Conservation (phyloP, 2,797 vertebrate species). For the Ispidina picta region DNA sequence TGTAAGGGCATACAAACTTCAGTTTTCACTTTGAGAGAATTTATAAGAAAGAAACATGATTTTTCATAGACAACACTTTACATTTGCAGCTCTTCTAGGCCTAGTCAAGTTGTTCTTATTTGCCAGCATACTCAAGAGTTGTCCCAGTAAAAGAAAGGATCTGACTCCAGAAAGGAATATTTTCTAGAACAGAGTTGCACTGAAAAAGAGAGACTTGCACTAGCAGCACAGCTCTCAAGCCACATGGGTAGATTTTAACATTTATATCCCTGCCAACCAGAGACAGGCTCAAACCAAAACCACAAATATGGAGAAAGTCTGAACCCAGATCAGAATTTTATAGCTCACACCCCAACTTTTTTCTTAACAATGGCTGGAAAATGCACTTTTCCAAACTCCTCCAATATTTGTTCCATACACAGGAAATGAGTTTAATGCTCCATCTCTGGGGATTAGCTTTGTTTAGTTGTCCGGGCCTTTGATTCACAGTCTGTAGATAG, state of each 20-base stretch:
- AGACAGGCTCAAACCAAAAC: conserved; percentile 42
- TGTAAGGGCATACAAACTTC: not conserved
- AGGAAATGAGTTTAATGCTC: conserved; percentile 30
- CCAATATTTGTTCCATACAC: conserved; percentile 36
- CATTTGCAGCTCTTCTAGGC: not conserved
- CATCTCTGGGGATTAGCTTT: conserved; percentile 41
- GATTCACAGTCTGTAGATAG: conserved; percentile 26
- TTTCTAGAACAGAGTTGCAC: not conserved
- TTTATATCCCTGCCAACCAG: conserved; percentile 37
- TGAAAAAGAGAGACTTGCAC: not conserved
- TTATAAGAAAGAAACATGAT: not conserved
- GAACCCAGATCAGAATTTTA: conserved; percentile 11
- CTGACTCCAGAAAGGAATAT: not conserved
- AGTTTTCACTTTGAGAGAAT: not conserved
- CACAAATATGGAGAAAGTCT: conserved; percentile 45
- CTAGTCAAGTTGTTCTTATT: not conserved
- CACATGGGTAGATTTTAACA: not conserved
- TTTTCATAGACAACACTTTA: not conserved
- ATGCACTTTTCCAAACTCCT: not conserved
- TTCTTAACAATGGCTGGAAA: conserved; percentile 48
- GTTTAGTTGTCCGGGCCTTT: conserved; percentile 35
- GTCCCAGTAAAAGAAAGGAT: not conserved
- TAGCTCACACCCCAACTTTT: not conserved
- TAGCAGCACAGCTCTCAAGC: not conserved
- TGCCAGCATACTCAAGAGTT: not conserved